Conservation (phyloP, 2,113 vertebrate genomes). For the Pavo muticus region DNA sequence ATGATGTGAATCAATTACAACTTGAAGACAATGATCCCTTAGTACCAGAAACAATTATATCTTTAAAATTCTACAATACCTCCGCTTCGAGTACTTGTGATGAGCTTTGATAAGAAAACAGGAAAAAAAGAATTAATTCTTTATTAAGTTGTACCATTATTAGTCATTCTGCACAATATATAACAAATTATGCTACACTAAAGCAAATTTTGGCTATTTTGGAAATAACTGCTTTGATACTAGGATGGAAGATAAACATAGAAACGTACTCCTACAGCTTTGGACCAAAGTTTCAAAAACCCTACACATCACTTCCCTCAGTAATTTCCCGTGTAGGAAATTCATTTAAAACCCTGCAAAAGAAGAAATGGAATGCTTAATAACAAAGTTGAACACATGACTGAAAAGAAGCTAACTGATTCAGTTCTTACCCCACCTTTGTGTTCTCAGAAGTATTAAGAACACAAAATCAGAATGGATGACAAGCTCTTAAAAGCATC, state of each 20-base stretch:
- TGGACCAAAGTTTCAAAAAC: neutral
- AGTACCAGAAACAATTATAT: neutral
- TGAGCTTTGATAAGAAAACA: neutral
- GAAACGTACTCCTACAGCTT: neutral
- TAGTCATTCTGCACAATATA: neutral
- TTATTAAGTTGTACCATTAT: neutral
- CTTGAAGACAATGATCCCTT: neutral
- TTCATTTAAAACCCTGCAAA: neutral
- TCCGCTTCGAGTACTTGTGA: neutral
- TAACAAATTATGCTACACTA: neutral
- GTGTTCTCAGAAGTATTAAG: neutral
- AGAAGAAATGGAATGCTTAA: rapidly evolving
- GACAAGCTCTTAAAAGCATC: neutral
- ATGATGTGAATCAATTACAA: neutral
- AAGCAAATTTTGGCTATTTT: neutral
- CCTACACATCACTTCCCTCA: neutral
- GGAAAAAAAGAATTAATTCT: neutral
- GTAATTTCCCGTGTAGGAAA: neutral
- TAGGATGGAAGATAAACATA: neutral
- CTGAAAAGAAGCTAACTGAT: neutral
- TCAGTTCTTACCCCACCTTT: neutral
- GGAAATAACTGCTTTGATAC: neutral
- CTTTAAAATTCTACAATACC: neutral
- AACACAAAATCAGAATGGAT: neutral
- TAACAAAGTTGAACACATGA: neutral